These are phyloP conservation scores for Astreopora myriophthalma DNA, from an alignment of 64 coral and sea anemone species.

Conservation along the genomic window DNA sequence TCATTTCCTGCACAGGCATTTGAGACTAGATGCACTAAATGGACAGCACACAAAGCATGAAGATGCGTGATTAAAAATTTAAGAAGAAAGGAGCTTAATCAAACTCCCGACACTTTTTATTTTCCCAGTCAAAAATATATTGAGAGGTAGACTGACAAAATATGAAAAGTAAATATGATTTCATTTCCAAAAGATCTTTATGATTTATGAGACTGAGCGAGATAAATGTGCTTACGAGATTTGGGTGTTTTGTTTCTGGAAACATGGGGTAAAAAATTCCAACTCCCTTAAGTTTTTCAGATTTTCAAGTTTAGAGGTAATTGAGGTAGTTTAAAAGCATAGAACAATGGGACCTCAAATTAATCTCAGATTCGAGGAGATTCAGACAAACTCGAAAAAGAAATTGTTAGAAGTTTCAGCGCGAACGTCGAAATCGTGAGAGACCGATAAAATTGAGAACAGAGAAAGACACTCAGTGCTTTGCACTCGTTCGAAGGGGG, in stretches of 20 bases:
- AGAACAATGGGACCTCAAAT: neutral
- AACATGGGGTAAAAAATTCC: no score
- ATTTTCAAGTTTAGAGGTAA: neutral
- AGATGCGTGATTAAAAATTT: neutral
- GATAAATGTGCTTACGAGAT: neutral
- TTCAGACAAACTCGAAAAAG: no score
- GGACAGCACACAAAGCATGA: neutral
- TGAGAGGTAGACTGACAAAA: neutral
- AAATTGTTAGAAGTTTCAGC: no score
- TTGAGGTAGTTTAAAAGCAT: neutral
- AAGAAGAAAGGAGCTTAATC: neutral
- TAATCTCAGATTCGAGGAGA: neutral
- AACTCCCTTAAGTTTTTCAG: neutral
- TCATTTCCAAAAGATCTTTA: no score
- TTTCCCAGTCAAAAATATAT: neutral
- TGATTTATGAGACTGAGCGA: neutral
- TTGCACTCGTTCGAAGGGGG: no score
- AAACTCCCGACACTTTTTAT: no score
- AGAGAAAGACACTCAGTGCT: no score
- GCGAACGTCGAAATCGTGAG: no score
- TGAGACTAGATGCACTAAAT: neutral
- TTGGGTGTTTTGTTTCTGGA: no score
- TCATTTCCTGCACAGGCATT: neutral
- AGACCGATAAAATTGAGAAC: no score
- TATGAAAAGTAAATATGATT: neutral